A percentile compares a stretch with the other conserved stretches of the same genome.
phyloP scores from a whole-genome alignment of 1,140 invertebrate genomes.

The Araneus ventricosus region DNA sequence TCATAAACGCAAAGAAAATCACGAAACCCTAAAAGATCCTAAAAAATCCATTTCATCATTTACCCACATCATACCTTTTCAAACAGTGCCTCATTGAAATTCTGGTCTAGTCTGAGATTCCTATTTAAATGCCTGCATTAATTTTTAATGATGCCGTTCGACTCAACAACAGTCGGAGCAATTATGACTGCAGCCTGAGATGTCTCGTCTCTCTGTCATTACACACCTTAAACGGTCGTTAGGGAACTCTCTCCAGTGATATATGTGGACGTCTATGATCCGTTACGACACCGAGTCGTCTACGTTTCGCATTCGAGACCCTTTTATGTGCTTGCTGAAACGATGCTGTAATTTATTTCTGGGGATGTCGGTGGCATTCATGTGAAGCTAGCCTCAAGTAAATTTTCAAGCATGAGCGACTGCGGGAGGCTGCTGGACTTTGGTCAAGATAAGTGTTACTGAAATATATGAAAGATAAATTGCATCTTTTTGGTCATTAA shows the following conservation, averaged over 20 bases:
- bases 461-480: no score
- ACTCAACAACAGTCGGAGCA: background rate
- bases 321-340: background rate
- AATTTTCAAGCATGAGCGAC: background rate
- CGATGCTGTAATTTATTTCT: background rate
- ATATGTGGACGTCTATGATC: constrained; percentile 1
- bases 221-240: background rate
- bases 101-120: background rate
- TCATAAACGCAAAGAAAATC: no score
- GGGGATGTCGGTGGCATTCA: background rate
- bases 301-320: background rate
- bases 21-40: no score
- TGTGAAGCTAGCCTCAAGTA: background rate
- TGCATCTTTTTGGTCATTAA: no score
- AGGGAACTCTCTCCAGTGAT: background rate
- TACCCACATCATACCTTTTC: no score
- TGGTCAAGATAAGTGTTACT: background rate
- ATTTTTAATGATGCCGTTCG: background rate
- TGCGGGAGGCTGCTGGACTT: background rate
- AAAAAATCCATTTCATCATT: no score
- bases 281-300: background rate
- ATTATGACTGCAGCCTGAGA: background rate
- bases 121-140: background rate
- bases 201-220: background rate
- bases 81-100: background rate